A percentile compares a stretch with the other conserved stretches of the same genome.
These are phyloP conservation scores for Strix uralensis DNA, from an alignment of 2,113 vertebrate genomes.

Conservation along the genomic window DNA sequence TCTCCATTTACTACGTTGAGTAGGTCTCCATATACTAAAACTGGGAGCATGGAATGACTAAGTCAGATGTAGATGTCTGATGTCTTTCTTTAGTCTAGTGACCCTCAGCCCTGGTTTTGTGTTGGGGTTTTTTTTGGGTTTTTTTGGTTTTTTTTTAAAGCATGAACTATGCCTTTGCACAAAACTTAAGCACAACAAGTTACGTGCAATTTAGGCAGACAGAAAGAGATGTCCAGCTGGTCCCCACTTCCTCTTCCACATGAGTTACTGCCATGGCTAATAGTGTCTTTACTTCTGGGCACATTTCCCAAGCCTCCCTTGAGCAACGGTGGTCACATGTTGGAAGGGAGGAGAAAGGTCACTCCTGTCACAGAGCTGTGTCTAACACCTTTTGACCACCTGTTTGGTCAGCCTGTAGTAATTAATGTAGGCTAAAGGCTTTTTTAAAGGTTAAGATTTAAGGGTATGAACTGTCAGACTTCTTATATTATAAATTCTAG, in stretches of 20 bases:
- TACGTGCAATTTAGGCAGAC: rapidly evolving
- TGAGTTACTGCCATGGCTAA: too few relatives aligned
- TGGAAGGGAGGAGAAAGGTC: not conserved
- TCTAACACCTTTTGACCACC: not conserved
- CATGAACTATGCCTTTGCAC: not conserved
- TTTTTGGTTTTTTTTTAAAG: not conserved
- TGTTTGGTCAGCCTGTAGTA: not conserved
- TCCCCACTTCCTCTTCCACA: not conserved
- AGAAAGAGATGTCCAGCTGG: not conserved
- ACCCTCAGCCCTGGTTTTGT: not conserved
- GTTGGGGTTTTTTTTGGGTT: not conserved
- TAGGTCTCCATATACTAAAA: not conserved
- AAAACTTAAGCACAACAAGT: not conserved
- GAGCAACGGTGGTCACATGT: not conserved
- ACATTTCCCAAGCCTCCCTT: not conserved
- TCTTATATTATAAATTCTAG: not conserved
- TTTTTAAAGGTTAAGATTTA: not conserved
- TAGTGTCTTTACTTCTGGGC: not conserved
- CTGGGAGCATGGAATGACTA: not conserved
- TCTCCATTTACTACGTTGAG: not conserved
- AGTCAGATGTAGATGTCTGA: not conserved
- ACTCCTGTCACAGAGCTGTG: not conserved
- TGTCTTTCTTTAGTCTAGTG: not conserved
- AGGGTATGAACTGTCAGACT: rapidly evolving
- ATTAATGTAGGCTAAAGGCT: not conserved